These are phyloP conservation scores for Echiichthys vipera DNA, from an alignment of 2,797 vertebrate genomes.

Conservation along the genomic window DNA sequence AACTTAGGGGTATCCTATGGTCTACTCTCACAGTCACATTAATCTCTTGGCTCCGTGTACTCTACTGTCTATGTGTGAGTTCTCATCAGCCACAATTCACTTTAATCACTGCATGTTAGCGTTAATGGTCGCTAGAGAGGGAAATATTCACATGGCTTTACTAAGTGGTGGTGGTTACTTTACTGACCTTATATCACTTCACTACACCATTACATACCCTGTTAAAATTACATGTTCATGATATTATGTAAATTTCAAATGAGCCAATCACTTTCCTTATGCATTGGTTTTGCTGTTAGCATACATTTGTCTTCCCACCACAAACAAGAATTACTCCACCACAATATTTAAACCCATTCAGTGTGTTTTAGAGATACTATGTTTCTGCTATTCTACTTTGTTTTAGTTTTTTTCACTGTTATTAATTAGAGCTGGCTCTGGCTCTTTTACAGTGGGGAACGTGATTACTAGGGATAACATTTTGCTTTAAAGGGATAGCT, in stretches of 20 bases:
- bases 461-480: neutral
- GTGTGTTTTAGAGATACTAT: neutral
- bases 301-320: conserved; percentile 27
- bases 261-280: conserved; percentile 9
- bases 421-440: conserved; percentile 12
- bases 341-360: neutral
- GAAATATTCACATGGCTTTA: conserved; percentile 39
- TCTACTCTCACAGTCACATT: conserved; percentile 49
- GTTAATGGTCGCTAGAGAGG: conserved; percentile 59
- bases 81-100: conserved; percentile 64
- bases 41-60: conserved; percentile 47
- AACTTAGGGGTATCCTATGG: conserved; percentile 30
- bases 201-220: conserved; percentile 30
- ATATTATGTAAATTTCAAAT: conserved; percentile 37
- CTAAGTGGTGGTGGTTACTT: conserved; percentile 51
- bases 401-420: neutral
- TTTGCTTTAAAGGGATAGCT: no score
- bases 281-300: neutral
- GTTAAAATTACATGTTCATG: conserved; percentile 20
- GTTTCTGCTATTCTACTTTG: neutral
- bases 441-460: neutral
- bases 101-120: conserved; percentile 63
- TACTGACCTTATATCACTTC: conserved; percentile 50
- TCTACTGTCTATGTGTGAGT: conserved; percentile 30
- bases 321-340: conserved; percentile 1